Evolutionary conservation across 2,797 vertebrate genomes (phyloP).

Genomic region (Petrocephalus schoutedeni): DNA sequence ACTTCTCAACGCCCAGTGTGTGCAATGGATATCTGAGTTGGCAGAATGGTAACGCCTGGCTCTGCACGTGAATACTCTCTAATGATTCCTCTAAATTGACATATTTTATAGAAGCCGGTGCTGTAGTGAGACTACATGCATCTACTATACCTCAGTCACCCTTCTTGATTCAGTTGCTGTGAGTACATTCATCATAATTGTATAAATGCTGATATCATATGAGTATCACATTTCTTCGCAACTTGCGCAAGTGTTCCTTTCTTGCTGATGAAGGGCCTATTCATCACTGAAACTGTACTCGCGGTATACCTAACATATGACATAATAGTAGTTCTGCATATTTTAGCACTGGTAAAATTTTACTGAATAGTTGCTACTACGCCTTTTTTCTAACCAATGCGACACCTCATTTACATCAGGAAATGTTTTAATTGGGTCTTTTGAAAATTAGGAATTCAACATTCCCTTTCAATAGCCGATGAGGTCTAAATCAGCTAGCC

Average conservation of each 20-base stretch:
- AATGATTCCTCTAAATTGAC: neutral
- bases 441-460: constrained; percentile 25
- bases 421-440: neutral
- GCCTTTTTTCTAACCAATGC: neutral
- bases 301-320: neutral
- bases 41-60: neutral
- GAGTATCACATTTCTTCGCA: neutral
- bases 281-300: neutral
- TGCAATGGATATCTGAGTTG: neutral
- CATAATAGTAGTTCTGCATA: neutral
- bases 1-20: neutral
- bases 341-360: neutral
- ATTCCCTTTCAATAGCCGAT: constrained; percentile 43
- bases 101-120: neutral
- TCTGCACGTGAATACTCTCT: neutral
- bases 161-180: neutral
- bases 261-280: neutral
- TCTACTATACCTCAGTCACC: neutral
- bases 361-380: neutral
- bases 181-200: neutral
- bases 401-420: neutral
- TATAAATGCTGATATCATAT: neutral
- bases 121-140: neutral
- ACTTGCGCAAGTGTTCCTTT: neutral
- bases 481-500: constrained; percentile 37